Conservation (phyloP, 1,140 invertebrate genomes). For the Micrasema longulum region DNA sequence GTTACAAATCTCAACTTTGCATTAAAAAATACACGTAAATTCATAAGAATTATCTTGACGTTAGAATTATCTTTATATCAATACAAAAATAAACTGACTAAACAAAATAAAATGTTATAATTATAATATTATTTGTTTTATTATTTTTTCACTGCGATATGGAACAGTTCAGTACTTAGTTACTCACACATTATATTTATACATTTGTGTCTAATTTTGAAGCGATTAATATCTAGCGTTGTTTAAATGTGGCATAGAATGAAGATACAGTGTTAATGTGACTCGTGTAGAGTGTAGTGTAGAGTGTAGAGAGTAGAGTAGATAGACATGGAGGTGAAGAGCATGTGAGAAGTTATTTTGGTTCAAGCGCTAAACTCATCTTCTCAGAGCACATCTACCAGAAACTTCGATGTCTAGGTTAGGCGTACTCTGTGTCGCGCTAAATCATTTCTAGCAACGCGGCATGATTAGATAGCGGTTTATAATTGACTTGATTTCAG, state of each 20-base stretch:
- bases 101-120: too few relatives aligned
- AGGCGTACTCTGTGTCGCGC: not conserved
- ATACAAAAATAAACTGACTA: too few relatives aligned
- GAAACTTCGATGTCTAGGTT: constrained; percentile 33
- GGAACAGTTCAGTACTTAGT: too few relatives aligned
- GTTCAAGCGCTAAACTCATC: not conserved
- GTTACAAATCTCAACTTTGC: too few relatives aligned
- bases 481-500: not conserved
- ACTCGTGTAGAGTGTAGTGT: not conserved
- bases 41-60: too few relatives aligned
- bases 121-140: too few relatives aligned
- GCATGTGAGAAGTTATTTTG: constrained; percentile 24
- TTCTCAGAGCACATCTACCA: not conserved
- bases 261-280: not conserved
- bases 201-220: not conserved
- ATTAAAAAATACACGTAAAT: too few relatives aligned
- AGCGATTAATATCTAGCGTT: not conserved
- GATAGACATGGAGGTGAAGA: constrained; percentile 1
- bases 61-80: too few relatives aligned
- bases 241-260: not conserved
- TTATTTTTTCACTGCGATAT: too few relatives aligned
- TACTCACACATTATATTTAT: not conserved
- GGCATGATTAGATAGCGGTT: not conserved
- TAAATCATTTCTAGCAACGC: not conserved
- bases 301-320: not conserved